Percentiles rank a stretch among this genome's conserved stretches.
phyloP scores from a whole-genome alignment of 2,888 invertebrate genomes.

The Mechanitis mazaeus region DNA sequence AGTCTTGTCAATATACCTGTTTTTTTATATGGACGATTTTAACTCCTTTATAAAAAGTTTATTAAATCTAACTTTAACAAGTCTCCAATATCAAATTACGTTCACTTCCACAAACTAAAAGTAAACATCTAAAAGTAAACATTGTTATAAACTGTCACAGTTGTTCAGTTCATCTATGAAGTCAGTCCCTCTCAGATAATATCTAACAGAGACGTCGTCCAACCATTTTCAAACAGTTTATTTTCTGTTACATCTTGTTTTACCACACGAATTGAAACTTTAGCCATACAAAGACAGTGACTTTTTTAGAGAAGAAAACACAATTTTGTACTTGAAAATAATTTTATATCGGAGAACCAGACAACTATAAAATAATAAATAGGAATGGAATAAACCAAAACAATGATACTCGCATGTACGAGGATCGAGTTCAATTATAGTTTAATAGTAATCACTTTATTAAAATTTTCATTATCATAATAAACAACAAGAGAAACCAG shows the following conservation, averaged over 20 bases:
- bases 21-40: too few species aligned
- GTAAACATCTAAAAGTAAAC: constrained; percentile 1
- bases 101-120: constrained; percentile 12
- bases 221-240: not conserved
- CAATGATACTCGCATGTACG: too few species aligned
- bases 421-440: too few species aligned
- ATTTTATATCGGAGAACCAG: not conserved
- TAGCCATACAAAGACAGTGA: not conserved
- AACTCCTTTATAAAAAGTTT: too few species aligned
- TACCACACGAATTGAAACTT: not conserved
- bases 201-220: not conserved
- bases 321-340: not conserved
- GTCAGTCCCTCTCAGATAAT: not conserved
- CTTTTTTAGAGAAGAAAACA: not conserved
- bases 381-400: too few species aligned
- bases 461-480: too few species aligned
- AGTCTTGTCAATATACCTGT: too few species aligned
- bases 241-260: not conserved
- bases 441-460: too few species aligned
- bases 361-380: too few species aligned
- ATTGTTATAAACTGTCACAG: not conserved
- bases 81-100: constrained; percentile 1
- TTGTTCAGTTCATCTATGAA: constrained; percentile 3
- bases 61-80: not conserved
- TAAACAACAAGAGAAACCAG: too few species aligned